A percentile compares a stretch with the other conserved stretches of the same genome.
phyloP scores from a whole-genome alignment of 2,888 invertebrate species.

The Herminia tarsipennalis region DNA sequence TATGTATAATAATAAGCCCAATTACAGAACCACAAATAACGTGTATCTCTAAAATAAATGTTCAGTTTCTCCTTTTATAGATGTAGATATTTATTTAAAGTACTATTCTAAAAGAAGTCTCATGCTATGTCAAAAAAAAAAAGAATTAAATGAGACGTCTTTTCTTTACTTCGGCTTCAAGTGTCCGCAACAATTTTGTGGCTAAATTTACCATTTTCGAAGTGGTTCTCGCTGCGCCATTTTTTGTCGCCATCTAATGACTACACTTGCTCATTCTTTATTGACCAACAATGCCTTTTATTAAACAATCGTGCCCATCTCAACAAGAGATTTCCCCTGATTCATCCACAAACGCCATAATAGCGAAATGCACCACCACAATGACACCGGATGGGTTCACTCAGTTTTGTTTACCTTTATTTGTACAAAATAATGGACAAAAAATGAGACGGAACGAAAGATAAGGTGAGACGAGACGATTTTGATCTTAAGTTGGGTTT shows the following conservation, averaged over 20 bases:
- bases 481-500: conserved; percentile 16
- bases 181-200: background rate
- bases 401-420: conserved; percentile 71
- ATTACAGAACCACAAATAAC: too few species aligned
- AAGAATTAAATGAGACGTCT: too few species aligned
- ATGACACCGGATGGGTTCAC: conserved; percentile 71
- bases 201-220: background rate
- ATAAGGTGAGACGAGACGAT: conserved; percentile 53
- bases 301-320: conserved; percentile 26
- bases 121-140: too few species aligned
- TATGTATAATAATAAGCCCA: too few species aligned
- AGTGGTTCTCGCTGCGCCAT: background rate
- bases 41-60: too few species aligned
- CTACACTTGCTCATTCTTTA: conserved; percentile 26
- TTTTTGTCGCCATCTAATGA: conserved; percentile 14
- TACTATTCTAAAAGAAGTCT: too few species aligned
- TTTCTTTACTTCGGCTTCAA: background rate
- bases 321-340: conserved; percentile 36
- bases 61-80: too few species aligned
- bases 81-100: too few species aligned
- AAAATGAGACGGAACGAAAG: conserved; percentile 58
- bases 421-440: conserved; percentile 64
- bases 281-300: conserved; percentile 27
- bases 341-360: conserved; percentile 41
- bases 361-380: conserved; percentile 51